phyloP scores from a whole-genome alignment of 2,113 vertebrate species.

The Heliornis fulica region DNA sequence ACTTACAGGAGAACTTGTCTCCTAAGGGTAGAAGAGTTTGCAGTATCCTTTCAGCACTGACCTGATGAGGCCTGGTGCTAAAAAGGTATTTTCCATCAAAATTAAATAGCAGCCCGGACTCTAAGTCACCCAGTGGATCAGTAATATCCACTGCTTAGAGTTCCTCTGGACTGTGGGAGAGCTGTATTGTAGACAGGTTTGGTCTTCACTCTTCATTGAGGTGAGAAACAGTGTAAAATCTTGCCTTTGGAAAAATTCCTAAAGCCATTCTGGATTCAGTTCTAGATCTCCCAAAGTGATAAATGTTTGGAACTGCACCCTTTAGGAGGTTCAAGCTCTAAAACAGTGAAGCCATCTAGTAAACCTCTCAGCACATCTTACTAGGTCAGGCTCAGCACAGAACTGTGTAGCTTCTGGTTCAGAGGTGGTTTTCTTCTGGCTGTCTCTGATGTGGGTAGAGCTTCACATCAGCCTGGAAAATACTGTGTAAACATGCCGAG shows the following conservation, averaged over 20 bases:
- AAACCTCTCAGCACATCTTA: background rate
- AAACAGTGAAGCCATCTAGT: background rate
- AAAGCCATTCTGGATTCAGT: background rate
- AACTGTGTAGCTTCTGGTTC: background rate
- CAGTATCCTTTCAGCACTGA: background rate
- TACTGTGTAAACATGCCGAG: background rate
- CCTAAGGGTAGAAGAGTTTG: background rate
- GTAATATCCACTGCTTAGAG: too few species aligned
- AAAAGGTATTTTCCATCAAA: background rate
- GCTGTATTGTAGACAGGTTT: background rate
- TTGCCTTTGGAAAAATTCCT: background rate
- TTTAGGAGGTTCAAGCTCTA: background rate
- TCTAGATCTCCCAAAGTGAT: background rate
- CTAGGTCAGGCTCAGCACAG: background rate
- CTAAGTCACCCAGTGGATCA: background rate
- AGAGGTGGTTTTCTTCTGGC: background rate
- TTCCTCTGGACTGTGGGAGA: background rate
- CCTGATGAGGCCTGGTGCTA: background rate
- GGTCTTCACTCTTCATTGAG: background rate
- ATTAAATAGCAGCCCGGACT: background rate
- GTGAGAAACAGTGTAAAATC: background rate
- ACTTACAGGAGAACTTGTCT: background rate
- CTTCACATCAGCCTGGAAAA: background rate
- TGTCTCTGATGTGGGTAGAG: slow-evolving; percentile 1
- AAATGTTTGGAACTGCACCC: background rate